Evolutionary conservation across 2,113 vertebrate genomes (phyloP).

Genomic region (Pterophyllum scalare): DNA sequence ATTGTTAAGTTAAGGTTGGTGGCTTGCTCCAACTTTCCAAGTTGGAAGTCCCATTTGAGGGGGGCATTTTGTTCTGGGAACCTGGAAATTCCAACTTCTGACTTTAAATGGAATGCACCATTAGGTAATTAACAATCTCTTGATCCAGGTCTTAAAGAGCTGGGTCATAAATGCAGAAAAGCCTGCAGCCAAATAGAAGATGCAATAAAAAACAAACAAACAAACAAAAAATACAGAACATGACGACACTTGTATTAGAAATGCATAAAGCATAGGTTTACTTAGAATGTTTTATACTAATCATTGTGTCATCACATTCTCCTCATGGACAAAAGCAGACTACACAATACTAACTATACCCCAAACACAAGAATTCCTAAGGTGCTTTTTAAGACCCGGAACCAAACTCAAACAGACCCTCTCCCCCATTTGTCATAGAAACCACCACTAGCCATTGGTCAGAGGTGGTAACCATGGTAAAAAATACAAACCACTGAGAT

Average conservation of each 20-base stretch:
- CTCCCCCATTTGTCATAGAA: slow-evolving; percentile 43
- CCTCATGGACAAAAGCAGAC: not conserved
- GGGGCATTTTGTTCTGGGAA: too few species aligned
- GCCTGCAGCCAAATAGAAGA: not conserved
- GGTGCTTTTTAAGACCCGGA: slow-evolving; percentile 57
- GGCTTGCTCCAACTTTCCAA: too few species aligned
- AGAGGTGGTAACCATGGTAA: slow-evolving; percentile 70
- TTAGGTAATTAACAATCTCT: not conserved
- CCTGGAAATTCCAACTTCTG: too few species aligned
- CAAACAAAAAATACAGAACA: not conserved
- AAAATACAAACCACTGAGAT: slow-evolving; percentile 85
- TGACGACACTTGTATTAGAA: not conserved
- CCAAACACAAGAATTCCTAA: not conserved
- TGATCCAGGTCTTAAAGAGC: slow-evolving; percentile 54
- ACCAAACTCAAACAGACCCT: not conserved
- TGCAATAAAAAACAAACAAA: not conserved
- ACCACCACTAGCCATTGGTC: slow-evolving; percentile 64
- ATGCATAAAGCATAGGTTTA: not conserved
- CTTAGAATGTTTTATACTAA: not conserved
- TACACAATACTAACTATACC: not conserved
- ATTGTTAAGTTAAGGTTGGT: too few species aligned
- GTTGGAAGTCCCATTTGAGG: too few species aligned
- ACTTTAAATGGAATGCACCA: too few species aligned
- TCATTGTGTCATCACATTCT: not conserved
- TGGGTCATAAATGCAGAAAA: not conserved